Evolutionary conservation across 2,113 vertebrate species (phyloP), one percentile per base, ranked within the genome.

Genomic region (Aldabrachelys gigantea): DNA sequence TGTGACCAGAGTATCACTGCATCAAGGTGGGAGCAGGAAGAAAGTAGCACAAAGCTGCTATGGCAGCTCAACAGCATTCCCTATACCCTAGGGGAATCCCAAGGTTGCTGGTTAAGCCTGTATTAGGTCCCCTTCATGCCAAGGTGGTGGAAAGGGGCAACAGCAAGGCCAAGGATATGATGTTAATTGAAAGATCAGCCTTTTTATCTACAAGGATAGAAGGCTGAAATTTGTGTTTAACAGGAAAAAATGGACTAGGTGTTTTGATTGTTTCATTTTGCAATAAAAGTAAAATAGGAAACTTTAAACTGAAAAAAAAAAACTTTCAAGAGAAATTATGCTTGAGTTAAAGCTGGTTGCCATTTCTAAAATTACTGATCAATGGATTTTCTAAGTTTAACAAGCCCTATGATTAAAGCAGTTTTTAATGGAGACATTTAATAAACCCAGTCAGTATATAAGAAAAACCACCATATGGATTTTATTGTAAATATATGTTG

Each of bases 351-450:
- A 79, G 1, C 87, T 95, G 75, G 49, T 65, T 78, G 10, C 88
- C 3, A 25, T 22, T 5, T 75, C 91, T 90, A 93, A 52, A 91
- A 19, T 81, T 10, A 82, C 35, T 87, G 2, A 89, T 88, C 84
- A 88, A 92, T 49, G 1, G 31, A 65, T 10, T 24, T 2, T 22
- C 24, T 95, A 3, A 53, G 41, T 85, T 93, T 93, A 89, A 12
- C 69, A 1, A 59, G 24, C 7, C 44, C 84, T 89, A 57, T 82
- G 85, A 10, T 84, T 88, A 88, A n/a, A 80, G 6, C 19, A 88
- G 35, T 87, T 95, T 93, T 95, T 85, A 17, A 17, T 57, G 72
- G 25, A 91, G 10, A 81, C 93, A 3, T 2, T 90, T 93, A 95
- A 82, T 62, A 94, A 92, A 88, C 22, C 35, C n/a, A 44, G 16